Percentiles rank a stretch among this genome's conserved stretches.
Conservation (phyloP, 2,113 vertebrate species). For the Tricholaema leucomelas region DNA sequence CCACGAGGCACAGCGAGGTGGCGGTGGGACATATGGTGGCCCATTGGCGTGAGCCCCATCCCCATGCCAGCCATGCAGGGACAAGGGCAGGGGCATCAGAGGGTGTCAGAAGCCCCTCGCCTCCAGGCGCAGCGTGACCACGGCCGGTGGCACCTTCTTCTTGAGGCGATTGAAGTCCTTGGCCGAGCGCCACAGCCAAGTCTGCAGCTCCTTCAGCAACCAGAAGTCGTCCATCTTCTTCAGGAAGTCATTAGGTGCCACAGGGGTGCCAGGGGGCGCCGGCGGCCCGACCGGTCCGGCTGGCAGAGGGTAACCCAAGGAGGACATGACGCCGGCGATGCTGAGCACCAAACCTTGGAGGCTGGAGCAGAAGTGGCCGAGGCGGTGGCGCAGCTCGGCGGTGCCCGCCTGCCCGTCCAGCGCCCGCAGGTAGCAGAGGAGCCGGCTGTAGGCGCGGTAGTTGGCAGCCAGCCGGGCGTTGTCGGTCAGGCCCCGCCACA, state of each 20-base stretch:
- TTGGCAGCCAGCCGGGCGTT: constrained; percentile 91
- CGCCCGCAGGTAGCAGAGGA: constrained; percentile 89
- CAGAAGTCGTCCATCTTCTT: constrained; percentile 97
- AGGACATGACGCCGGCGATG: constrained; percentile 91
- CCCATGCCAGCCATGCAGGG: rapidly evolving
- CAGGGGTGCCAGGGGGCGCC: constrained; percentile 43
- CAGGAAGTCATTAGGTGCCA: constrained; percentile 88
- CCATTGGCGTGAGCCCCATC: not conserved
- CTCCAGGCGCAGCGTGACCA: constrained; percentile 73
- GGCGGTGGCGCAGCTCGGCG: constrained; percentile 87
- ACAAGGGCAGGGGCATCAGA: rapidly evolving
- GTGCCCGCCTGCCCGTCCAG: constrained; percentile 86
- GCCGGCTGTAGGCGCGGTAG: constrained; percentile 92
- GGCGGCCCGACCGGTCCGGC: constrained; percentile 47
- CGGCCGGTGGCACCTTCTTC: constrained; percentile 80
- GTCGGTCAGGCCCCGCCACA: constrained; percentile 93
- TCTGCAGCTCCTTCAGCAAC: constrained; percentile 95
- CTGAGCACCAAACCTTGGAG: constrained; percentile 91
- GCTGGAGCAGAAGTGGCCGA: constrained; percentile 92
- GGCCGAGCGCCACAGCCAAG: constrained; percentile 95
- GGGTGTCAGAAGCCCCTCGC: constrained; percentile 69
- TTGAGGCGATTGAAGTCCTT: constrained; percentile 97
- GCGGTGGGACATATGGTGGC: not conserved
- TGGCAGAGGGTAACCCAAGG: constrained; percentile 86
- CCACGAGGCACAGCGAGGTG: not conserved